Base-by-base conservation (phyloP, 1,140 invertebrate genomes). In the Gonatopus flavifemur region DNA sequence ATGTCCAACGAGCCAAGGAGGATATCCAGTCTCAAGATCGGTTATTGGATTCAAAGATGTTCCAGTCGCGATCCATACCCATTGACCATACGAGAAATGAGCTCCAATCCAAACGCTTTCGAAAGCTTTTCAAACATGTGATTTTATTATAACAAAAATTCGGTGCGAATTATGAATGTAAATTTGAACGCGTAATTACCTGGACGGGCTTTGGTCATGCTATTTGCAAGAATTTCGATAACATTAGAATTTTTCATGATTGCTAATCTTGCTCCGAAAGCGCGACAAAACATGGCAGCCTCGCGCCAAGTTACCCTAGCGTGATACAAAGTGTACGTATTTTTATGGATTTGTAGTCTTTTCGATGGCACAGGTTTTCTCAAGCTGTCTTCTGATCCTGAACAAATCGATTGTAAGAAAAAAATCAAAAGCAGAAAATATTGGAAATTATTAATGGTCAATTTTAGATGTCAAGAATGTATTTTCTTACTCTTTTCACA, bases 81-180 rank as follows among this genome's bases (percentile, higher is more conserved):
- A 69, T 31, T 62, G 52, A 2, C 60, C 60, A 21, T 64, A 62
- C 5, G 49, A 57, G 37, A 51, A 63, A 44, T 57, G 48, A 12
- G 62, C 62, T 0, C 64, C 66, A 40, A 69, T 60, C 66, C 64
- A 69, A 10, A 65, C 55, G 6, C 33, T 55, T 45, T 69, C 64
- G 15, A 69, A 69, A 41, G 65, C 66, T 64, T 31, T 6, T 28
- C 16, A 3, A 49, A 21, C 51, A 53, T 50, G 5, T 15, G 3
- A 40, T 48, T 44, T 53, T 38, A 12, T 13, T 28, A 19, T 33
- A 16, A 44, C 25, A 32, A 39, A n/a, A n/a, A n/a, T n/a, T n/a
- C n/a, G n/a, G n/a, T n/a, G n/a, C n/a, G n/a, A n/a, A n/a, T n/a
- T n/a, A n/a, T n/a, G 28, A 42, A 21, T 6, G n/a, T 22, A 15